Percentiles rank a stretch among this genome's conserved stretches.
Evolutionary conservation across 30 jellyfish, hydroid and myxozoan genomes (phyloP).

Genomic region (Catostylus mosaicus): DNA sequence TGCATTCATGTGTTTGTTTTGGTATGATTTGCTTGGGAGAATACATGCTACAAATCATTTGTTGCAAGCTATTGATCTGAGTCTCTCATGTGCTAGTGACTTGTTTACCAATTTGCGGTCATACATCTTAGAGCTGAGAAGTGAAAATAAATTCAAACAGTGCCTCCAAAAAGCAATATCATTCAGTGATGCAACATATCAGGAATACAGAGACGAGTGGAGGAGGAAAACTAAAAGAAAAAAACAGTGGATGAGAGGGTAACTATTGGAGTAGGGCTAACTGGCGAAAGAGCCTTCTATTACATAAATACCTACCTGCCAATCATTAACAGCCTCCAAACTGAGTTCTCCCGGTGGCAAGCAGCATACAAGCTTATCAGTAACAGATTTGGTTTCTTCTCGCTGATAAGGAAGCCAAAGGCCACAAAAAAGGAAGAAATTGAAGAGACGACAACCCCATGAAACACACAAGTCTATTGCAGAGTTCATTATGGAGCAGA

Average conservation of each 20-base stretch:
- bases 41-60: slow-evolving; percentile 58
- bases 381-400: no score
- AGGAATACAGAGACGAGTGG: slow-evolving; percentile 64
- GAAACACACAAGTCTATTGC: not conserved
- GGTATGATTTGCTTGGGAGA: slow-evolving; percentile 62
- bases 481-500: not conserved
- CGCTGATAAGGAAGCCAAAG: slow-evolving; percentile 8
- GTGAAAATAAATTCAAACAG: slow-evolving; percentile 33
- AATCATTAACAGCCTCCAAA: slow-evolving; percentile 31
- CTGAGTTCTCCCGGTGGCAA: slow-evolving; percentile 26
- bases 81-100: slow-evolving; percentile 40
- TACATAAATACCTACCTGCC: slow-evolving; percentile 44
- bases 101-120: slow-evolving; percentile 34
- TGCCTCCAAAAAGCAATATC: slow-evolving; percentile 53
- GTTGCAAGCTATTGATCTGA: slow-evolving; percentile 47
- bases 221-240: slow-evolving; percentile 61
- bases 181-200: slow-evolving; percentile 50
- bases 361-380: no score
- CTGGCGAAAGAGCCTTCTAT: slow-evolving; percentile 22
- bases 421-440: slow-evolving; percentile 16
- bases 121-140: slow-evolving; percentile 36
- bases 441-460: slow-evolving; percentile 18
- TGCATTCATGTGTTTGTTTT: slow-evolving; percentile 54
- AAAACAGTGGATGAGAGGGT: slow-evolving; percentile 11
- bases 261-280: slow-evolving; percentile 32